Evolutionary conservation across 2,113 vertebrate genomes (phyloP), one percentile per base, ranked within the genome.

Genomic region (Trematomus loennbergii): DNA sequence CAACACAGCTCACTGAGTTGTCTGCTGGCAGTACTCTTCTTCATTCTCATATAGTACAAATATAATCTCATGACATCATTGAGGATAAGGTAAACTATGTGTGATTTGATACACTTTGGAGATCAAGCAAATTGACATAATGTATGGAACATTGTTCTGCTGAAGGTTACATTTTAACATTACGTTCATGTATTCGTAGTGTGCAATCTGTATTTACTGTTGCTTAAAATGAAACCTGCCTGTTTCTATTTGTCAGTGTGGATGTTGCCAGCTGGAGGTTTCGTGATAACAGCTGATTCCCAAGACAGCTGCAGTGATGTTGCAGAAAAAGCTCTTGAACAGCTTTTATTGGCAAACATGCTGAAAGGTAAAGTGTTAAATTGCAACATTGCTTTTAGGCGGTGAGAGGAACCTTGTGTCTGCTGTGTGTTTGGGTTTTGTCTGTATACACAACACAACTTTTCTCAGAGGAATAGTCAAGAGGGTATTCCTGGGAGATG

Each of bases 1-100:
- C 86, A 78, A 85, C 81, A 74, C 75, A 81, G 79, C 78, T 88
- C 87, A 78, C 8, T 71, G 77, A 76, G 79, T 74, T 75, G 62
- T 62, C 55, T 40, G 16, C 52, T 52, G 69, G 60, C 55, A 46
- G 58, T 22, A 15, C 72, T 82, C 59, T 0, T 7, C 83, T 60
- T 45, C 69, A 65, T 33, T 22, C 46, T 69, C 48, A 40, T 54
- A 66, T 59, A 36, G 58, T 60, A 71, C 45, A 57, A 59, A 40
- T 12, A 20, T 29, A 55, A 72, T 12, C 33, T 60, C 59, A 8
- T 20, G 53, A 45, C 76, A 45, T 73, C 20, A n/a, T 50, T n/a
- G 25, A 57, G 43, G 55, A 68, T 12, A 53, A 3, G 20, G 10
- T 4, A 1, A 4, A 3, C 12, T 12, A 12, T 20, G 9, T 11